phyloP scores from a whole-genome alignment of 2,797 vertebrate genomes.

The Acanthornis magna region DNA sequence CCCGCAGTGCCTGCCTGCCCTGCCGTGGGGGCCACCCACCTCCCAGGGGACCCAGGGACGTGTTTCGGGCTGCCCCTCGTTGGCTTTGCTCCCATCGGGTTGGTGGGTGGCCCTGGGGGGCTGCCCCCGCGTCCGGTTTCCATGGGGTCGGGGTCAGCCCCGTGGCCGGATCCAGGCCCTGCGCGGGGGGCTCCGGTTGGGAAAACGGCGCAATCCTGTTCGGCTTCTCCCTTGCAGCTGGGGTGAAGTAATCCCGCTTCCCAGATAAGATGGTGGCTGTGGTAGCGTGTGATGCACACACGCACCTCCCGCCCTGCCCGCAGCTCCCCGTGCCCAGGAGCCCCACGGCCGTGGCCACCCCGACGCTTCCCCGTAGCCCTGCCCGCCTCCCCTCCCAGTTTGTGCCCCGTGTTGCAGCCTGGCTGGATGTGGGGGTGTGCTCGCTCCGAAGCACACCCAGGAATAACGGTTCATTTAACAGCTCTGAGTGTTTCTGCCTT shows the following conservation, averaged over 20 bases:
- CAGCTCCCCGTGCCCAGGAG: background rate
- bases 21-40: background rate
- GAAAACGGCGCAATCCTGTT: background rate
- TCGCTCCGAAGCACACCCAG: background rate
- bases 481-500: background rate
- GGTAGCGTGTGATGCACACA: background rate
- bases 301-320: background rate
- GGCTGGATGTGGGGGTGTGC: background rate
- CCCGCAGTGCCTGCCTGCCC: background rate
- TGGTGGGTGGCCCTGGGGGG: background rate
- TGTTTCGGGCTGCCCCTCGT: background rate
- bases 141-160: background rate
- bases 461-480: constrained; percentile 41
- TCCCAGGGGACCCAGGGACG: background rate
- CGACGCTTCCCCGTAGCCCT: background rate
- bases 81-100: background rate
- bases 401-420: background rate
- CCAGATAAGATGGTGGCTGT: constrained; percentile 59
- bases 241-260: constrained; percentile 35
- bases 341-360: background rate
- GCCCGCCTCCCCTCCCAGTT: background rate
- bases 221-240: background rate
- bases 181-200: background rate
- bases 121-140: background rate
- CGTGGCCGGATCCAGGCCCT: background rate